phyloP scores from a whole-genome alignment of 92 coral and sea anemone genomes.

The Phenganax subtilis region DNA sequence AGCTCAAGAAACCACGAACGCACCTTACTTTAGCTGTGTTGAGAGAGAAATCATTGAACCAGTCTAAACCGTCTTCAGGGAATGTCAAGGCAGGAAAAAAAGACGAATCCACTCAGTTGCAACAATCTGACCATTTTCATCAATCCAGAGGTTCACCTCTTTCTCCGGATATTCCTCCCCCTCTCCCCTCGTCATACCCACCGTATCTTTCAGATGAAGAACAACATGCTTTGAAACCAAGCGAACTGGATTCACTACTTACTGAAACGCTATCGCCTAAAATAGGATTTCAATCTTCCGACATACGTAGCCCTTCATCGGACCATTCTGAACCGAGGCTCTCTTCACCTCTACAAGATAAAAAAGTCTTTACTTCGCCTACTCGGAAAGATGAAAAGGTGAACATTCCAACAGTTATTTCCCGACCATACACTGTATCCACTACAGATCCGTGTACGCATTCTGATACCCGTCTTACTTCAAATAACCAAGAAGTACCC shows the following conservation, averaged over 20 bases:
- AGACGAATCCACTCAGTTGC: background rate
- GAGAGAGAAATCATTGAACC: conserved; percentile 48
- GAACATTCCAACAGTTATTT: background rate
- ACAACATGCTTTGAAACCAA: background rate
- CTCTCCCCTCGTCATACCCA: conserved; percentile 22
- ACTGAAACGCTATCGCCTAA: background rate
- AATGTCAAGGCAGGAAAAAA: background rate
- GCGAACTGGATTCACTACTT: conserved; percentile 2
- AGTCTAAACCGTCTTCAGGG: background rate
- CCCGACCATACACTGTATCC: background rate
- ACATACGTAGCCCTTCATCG: background rate
- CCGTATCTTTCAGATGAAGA: conserved; percentile 17
- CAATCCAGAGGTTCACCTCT: background rate
- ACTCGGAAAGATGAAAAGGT: background rate
- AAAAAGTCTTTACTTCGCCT: background rate
- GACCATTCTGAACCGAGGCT: background rate
- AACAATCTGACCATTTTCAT: background rate
- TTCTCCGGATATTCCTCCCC: conserved; percentile 20
- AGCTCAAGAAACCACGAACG: conserved; percentile 80
- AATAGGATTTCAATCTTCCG: background rate
- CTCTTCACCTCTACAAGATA: background rate
- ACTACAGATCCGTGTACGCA: background rate
- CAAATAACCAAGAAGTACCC: background rate
- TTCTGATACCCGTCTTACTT: background rate
- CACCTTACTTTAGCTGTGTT: conserved; percentile 58